phyloP scores from a whole-genome alignment of 2,113 vertebrate species.

The Caranx melampygus region DNA sequence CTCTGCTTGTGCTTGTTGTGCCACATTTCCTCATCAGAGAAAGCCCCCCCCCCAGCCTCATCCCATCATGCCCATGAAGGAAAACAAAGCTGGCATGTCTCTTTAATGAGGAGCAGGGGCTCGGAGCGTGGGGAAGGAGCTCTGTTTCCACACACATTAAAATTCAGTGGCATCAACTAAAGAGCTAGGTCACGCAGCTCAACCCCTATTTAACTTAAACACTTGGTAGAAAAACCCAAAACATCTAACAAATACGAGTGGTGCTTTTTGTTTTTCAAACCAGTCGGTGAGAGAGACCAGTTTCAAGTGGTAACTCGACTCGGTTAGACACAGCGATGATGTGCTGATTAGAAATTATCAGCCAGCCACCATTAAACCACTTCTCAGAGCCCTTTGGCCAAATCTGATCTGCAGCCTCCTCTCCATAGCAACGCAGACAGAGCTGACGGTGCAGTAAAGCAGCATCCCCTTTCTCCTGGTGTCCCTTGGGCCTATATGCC shows the following conservation, averaged over 20 bases:
- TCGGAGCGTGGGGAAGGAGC: constrained; percentile 74
- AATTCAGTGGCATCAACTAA: constrained; percentile 73
- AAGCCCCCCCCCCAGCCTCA: constrained; percentile 73
- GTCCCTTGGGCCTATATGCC: constrained; percentile 46
- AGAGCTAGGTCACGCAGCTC: constrained; percentile 71
- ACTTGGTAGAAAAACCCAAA: constrained; percentile 29
- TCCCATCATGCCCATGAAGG: constrained; percentile 81
- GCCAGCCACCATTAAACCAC: constrained; percentile 38
- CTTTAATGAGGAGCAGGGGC: constrained; percentile 83
- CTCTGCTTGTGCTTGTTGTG: constrained; percentile 81
- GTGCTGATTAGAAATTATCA: constrained; percentile 58
- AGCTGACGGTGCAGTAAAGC: constrained; percentile 62
- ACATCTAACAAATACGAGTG: constrained; percentile 19
- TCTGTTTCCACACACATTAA: constrained; percentile 76
- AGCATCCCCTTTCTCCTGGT: constrained; percentile 46
- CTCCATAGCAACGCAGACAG: constrained; percentile 59
- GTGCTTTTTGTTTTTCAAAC: constrained; percentile 23
- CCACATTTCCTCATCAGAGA: constrained; percentile 82
- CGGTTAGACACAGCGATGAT: constrained; percentile 35
- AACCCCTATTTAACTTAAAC: constrained; percentile 62
- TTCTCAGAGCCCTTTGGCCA: constrained; percentile 31
- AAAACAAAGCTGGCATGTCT: constrained; percentile 88
- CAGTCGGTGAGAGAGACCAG: neutral
- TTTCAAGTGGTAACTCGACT: constrained; percentile 28
- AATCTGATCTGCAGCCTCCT: constrained; percentile 38